A percentile compares a stretch with the other conserved stretches of the same genome.
These are phyloP conservation scores for Peucedramus taeniatus DNA, from an alignment of 2,113 vertebrate genomes.

Conservation along the genomic window DNA sequence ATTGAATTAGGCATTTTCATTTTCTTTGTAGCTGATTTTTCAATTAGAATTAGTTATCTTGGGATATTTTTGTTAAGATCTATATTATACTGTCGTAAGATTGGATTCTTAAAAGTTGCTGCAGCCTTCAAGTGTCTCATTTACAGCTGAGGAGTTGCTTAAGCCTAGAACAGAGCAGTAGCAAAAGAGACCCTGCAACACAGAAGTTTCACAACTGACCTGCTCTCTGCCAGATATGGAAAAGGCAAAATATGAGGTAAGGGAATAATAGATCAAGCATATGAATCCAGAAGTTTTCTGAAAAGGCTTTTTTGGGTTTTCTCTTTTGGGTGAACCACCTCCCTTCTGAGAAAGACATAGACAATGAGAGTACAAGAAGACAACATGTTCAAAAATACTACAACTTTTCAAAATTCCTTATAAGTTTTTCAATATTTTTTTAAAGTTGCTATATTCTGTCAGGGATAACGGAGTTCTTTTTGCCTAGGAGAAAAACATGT, in stretches of 20 bases:
- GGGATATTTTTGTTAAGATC: background rate
- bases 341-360: background rate
- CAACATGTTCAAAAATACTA: background rate
- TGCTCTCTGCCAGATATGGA: background rate
- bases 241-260: background rate
- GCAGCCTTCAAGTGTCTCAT: background rate
- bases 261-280: background rate
- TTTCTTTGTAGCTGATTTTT: background rate
- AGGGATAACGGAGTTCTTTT: background rate
- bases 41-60: background rate
- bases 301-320: background rate
- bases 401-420: background rate
- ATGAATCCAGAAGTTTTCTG: background rate
- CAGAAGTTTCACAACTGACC: background rate
- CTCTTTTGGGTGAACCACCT: fast-evolving
- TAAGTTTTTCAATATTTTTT: background rate
- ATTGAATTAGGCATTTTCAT: background rate
- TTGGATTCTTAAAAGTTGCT: background rate
- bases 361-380: background rate
- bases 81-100: background rate
- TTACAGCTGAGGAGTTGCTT: background rate
- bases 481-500: background rate
- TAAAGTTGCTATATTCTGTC: background rate
- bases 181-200: background rate
- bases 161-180: background rate